These are phyloP conservation scores for Cephalopterus ornatus DNA, from an alignment of 2,113 vertebrate genomes.

Conservation along the genomic window DNA sequence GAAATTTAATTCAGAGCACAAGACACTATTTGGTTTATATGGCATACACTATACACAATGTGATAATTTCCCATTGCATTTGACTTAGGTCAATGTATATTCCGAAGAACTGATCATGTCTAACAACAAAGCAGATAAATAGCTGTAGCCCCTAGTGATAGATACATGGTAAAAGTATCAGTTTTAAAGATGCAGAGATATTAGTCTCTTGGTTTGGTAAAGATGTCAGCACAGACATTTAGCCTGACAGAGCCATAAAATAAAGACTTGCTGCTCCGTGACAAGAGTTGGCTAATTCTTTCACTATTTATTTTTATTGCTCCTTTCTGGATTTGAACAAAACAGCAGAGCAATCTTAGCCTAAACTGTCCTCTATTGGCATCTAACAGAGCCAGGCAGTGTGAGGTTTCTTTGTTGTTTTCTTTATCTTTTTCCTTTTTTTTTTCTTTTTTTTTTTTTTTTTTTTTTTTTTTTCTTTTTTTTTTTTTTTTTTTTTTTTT, in stretches of 20 bases:
- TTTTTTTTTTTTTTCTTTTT: not conserved
- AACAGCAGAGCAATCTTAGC: not conserved
- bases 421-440: no score
- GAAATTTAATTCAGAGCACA: not conserved
- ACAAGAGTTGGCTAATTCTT: not conserved
- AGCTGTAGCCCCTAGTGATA: not conserved
- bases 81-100: not conserved
- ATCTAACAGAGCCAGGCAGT: not conserved
- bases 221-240: not conserved
- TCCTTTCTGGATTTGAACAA: slow-evolving; percentile 14
- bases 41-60: not conserved
- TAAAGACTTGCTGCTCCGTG: not conserved
- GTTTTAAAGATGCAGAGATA: not conserved
- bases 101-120: not conserved
- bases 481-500: not conserved
- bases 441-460: not conserved
- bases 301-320: slow-evolving; percentile 37
- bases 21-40: not conserved
- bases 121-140: not conserved
- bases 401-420: not conserved
- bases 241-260: not conserved
- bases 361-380: not conserved
- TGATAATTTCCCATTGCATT: not conserved
- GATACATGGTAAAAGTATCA: not conserved
- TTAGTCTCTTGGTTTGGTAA: not conserved